Base-by-base conservation (phyloP, 2,797 vertebrate species). In the Chlorospingus semifuscus region DNA sequence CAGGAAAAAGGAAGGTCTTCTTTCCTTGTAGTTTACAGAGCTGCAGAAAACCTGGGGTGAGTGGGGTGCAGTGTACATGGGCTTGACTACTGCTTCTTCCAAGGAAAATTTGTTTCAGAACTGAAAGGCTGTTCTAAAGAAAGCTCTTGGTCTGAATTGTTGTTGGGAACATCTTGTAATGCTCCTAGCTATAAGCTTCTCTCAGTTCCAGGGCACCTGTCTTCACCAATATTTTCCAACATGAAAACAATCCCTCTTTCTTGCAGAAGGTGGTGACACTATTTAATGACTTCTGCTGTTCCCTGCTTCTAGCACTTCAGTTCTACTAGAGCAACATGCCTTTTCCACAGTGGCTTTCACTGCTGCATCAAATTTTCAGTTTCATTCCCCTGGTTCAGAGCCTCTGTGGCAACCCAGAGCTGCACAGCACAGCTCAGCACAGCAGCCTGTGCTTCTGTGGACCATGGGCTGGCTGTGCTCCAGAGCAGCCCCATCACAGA, bases 401-500 rank as follows among this genome's bases (percentile, higher is more conserved):
- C 47, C 32, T 66, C 26, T 44, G 42, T 63, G 53, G 57, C 6
- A 21, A 27, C 47, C 42, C 47, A n/a, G 55, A 41, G 47, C 36
- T 57, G 21, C 65, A 11, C 0, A 2, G 56, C 39, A 30, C 0
- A 0, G 32, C 61, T 68, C 75, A 71, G 53, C 2, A 0, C 46
- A 26, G 59, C 88, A 74, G 44, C 79, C 75, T 56, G 36, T 83
- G 46, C 41, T 66, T 57, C 66, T 81, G 50, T 44, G n/a, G 53
- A 19, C 68, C 56, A 4, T 2, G 27, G 22, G 74, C 77, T 95
- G 88, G 88, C 77, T 1, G 0, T 80, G 66, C 66, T 93, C 86
- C 83, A 93, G 86, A 76, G 83, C 86, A 79, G 80, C 56, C 81
- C 55, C 57, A 41, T 64, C 71, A 14, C 46, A 56, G 64, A 61